A percentile compares a stretch with the other conserved stretches of the same genome.
phyloP scores from a whole-genome alignment of 2,888 invertebrate genomes.

The Limnephilus marmoratus region DNA sequence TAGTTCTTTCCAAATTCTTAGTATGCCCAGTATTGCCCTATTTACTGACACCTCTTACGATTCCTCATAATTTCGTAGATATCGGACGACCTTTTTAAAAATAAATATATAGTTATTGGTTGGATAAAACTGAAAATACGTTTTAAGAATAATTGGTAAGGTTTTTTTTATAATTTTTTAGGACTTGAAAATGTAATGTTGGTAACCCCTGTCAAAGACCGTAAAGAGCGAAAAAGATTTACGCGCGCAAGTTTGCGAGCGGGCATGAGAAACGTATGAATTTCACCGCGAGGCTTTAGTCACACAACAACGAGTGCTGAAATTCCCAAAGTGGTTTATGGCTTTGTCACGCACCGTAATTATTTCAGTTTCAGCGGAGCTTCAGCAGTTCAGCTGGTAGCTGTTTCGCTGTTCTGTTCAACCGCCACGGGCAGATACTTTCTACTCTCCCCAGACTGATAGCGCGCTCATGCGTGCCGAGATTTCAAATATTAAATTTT shows the following conservation, averaged over 20 bases:
- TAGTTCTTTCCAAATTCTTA: no score
- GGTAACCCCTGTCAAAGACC: background rate
- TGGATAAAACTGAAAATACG: no score
- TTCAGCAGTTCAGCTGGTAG: background rate
- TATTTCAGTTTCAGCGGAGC: conserved; percentile 37
- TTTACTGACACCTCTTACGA: no score
- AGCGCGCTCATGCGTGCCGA: conserved; percentile 10
- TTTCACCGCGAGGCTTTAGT: conserved; percentile 35
- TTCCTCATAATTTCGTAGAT: no score
- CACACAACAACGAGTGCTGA: conserved; percentile 35
- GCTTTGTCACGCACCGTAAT: conserved; percentile 50
- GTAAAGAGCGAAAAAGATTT: conserved; percentile 49
- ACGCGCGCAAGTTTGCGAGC: conserved; percentile 33
- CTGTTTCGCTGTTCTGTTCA: background rate
- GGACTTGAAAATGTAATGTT: background rate
- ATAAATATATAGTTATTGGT: no score
- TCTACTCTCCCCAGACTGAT: background rate
- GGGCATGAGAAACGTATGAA: conserved; percentile 44
- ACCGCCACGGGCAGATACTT: background rate
- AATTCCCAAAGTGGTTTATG: conserved; percentile 52
- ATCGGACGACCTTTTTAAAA: no score
- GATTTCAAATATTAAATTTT: background rate
- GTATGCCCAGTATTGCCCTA: no score
- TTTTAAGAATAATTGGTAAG: no score
- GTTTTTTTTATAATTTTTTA: background rate